Evolutionary conservation across 2,888 invertebrate species (phyloP).

Genomic region (Lycaena phlaeas): DNA sequence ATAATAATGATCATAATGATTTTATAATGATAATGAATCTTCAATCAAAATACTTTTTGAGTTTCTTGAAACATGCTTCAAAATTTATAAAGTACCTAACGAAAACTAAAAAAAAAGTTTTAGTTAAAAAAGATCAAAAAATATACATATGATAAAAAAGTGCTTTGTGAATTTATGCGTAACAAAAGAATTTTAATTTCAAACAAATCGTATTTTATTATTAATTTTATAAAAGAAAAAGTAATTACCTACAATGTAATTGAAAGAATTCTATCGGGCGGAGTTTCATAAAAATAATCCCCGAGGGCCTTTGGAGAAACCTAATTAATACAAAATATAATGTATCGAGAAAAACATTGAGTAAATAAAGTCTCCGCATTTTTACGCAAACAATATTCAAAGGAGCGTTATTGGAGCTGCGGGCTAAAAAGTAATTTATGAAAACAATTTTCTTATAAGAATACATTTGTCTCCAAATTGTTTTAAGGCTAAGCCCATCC

Average conservation of each 20-base stretch:
- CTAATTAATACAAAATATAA: constrained; percentile 4
- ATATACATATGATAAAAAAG: too few relatives aligned
- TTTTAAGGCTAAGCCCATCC: not conserved
- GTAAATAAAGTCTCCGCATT: constrained; percentile 1
- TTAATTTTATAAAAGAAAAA: not conserved
- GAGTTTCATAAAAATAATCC: not conserved
- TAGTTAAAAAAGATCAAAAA: too few relatives aligned
- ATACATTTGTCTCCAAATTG: not conserved
- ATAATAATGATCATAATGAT: too few relatives aligned
- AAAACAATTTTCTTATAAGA: constrained; percentile 4
- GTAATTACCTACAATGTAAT: not conserved
- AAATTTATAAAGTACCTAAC: too few relatives aligned
- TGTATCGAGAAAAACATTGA: not conserved
- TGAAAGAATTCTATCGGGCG: not conserved
- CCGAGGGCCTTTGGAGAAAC: not conserved
- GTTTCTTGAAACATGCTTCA: too few relatives aligned
- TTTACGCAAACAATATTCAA: constrained; percentile 4
- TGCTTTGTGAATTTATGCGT: too few relatives aligned
- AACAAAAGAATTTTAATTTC: not conserved
- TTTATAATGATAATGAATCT: too few relatives aligned
- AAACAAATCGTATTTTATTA: not conserved
- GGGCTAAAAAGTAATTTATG: constrained; percentile 7
- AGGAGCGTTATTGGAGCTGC: constrained; percentile 1
- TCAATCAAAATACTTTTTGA: too few relatives aligned
- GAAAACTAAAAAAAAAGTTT: too few relatives aligned